Evolutionary conservation across 2,797 vertebrate species (phyloP), one percentile per base, ranked within the genome.

Genomic region (Lutjanus campechanus): DNA sequence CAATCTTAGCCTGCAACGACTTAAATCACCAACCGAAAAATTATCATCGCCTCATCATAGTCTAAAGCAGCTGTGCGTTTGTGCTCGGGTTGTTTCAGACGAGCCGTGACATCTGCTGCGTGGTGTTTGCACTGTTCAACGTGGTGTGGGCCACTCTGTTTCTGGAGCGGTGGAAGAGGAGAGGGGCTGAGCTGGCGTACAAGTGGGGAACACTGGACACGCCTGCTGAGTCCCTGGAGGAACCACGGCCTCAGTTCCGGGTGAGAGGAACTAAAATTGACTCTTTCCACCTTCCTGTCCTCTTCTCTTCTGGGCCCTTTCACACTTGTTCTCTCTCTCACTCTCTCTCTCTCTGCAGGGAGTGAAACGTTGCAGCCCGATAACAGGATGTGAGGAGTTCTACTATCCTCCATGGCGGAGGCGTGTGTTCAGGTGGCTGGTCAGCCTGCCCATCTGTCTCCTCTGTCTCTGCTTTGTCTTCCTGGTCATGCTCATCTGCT

Each of bases 81-180:
- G 68, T 51, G 63, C 77, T 73, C 68, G 46, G 43, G 29, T 51
- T 17, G 64, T 81, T 58, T 13, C 93, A 99, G 98, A 99, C 97
- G 20, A 99, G 98, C 91, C 96, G 97, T 61, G 98, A 99, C 89
- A 97, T 99, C 88, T 99, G 97, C 94, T 98, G 97, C 3, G 98
- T 99, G 90, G 96, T 98, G 88, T 99, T 99, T 7, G 97, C 98
- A 0, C 95, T 99, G 70, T 99, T 99, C 95, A 99, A 99, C 1
- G 97, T 99, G 83, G 96, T 99, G 82, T 99, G 98, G 98, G 96
- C 98, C 85, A 99, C 98, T 0, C 93, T 99, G 60, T 99, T 99
- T 88, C 92, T 99, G 82, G 98, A 99, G 93, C 96, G 98, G 66
- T 99, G 98, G 98, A 99, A 99, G 81, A 96, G 97, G 75, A 95